These are phyloP conservation scores for Podilymbus podiceps DNA, from an alignment of 2,113 vertebrate genomes.

Conservation along the genomic window DNA sequence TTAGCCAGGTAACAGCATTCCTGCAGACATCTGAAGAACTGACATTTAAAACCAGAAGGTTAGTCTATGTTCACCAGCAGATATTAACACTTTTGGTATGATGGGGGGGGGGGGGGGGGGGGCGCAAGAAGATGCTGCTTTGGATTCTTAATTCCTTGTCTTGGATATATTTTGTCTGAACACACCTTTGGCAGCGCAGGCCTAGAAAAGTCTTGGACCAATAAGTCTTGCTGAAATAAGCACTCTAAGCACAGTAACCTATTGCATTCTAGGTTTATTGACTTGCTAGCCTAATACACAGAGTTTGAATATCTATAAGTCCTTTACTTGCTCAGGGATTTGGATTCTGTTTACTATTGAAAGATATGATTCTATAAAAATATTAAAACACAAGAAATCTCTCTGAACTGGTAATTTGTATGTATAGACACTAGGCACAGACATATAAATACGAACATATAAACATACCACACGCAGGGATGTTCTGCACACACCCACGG, in stretches of 20 bases:
- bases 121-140: not conserved
- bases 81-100: not conserved
- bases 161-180: not conserved
- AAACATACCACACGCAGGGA: not conserved
- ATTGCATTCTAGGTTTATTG: slow-evolving; percentile 7
- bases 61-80: not conserved
- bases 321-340: not conserved
- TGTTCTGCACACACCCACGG: not conserved
- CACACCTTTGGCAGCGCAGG: not conserved
- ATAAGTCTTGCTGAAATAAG: not conserved
- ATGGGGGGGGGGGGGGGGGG: too few species aligned
- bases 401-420: not conserved
- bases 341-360: not conserved
- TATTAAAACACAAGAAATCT: not conserved
- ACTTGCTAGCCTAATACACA: not conserved
- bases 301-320: slow-evolving; percentile 12
- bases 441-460: not conserved
- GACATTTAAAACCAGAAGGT: not conserved
- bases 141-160: not conserved
- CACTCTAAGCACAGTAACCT: not conserved
- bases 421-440: not conserved
- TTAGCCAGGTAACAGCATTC: not conserved
- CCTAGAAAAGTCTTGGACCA: not conserved
- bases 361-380: not conserved
- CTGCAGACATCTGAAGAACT: not conserved